Conservation (phyloP, 2,888 invertebrate genomes). For the Drosophila macrothrix region DNA sequence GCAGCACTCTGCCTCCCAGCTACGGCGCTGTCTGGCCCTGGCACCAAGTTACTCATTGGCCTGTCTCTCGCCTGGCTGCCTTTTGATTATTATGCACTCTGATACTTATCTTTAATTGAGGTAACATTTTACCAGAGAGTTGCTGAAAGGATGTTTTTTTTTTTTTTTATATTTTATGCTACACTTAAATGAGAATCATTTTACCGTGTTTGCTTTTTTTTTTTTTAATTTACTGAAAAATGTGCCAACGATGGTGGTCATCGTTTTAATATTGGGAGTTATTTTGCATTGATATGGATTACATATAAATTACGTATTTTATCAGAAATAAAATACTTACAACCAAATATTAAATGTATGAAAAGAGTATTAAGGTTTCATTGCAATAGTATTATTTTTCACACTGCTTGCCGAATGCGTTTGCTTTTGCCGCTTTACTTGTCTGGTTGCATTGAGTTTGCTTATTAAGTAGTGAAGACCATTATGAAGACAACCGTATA, state of each 20-base stretch:
- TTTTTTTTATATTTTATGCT: conserved; percentile 30
- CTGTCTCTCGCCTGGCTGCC: conserved; percentile 71
- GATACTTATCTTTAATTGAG: conserved; percentile 81
- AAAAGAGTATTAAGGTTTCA: conserved; percentile 33
- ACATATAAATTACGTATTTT: not conserved
- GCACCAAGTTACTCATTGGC: conserved; percentile 59
- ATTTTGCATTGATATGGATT: no score
- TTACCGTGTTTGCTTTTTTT: not conserved
- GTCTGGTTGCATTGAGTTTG: conserved; percentile 48
- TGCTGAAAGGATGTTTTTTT: conserved; percentile 35
- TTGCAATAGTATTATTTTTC: conserved; percentile 30
- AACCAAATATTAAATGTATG: not conserved
- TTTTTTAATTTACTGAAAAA: conserved; percentile 8
- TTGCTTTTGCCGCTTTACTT: conserved; percentile 34
- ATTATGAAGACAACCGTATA: conserved; percentile 57
- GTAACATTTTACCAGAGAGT: conserved; percentile 63
- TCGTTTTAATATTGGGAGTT: not conserved
- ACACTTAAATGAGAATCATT: conserved; percentile 47
- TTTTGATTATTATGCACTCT: conserved; percentile 79
- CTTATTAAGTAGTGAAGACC: conserved; percentile 72
- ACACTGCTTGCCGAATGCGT: conserved; percentile 33
- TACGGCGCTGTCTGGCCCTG: conserved; percentile 35
- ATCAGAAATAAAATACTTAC: not conserved
- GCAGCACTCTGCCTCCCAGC: conserved; percentile 28
- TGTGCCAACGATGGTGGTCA: not conserved